These are phyloP conservation scores for Calephelis virginiensis DNA, from an alignment of 1,140 invertebrate genomes.

Conservation along the genomic window DNA sequence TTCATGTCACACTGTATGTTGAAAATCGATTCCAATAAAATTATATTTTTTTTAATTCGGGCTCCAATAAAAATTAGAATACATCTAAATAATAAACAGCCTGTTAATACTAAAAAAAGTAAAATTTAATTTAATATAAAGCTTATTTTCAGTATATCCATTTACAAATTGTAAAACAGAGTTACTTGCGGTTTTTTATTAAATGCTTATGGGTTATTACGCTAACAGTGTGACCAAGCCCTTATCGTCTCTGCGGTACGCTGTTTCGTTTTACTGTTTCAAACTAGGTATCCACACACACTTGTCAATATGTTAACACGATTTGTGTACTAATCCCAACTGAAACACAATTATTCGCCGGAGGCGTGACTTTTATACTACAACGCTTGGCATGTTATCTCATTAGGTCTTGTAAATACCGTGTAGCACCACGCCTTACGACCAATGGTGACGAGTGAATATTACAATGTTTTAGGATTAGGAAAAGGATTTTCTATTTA, in stretches of 20 bases:
- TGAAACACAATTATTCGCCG: conserved; percentile 32
- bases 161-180: too few species aligned
- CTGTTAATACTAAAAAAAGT: too few species aligned
- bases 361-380: conserved; percentile 46
- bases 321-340: conserved; percentile 53
- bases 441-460: conserved; percentile 35
- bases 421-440: conserved; percentile 42
- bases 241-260: neutral
- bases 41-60: too few species aligned
- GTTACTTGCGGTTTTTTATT: too few species aligned
- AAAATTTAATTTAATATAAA: too few species aligned
- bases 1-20: too few species aligned
- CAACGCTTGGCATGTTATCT: conserved; percentile 36
- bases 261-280: conserved; percentile 11
- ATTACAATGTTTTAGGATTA: conserved; percentile 33
- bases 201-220: neutral
- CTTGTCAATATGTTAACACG: conserved; percentile 41
- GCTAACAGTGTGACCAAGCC: conserved; percentile 2
- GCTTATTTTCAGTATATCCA: too few species aligned
- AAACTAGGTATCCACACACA: conserved; percentile 41
- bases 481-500: conserved; percentile 23
- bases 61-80: too few species aligned
- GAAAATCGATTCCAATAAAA: too few species aligned
- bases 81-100: too few species aligned
- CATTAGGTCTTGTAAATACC: conserved; percentile 35